These are phyloP conservation scores for Sterna hirundo DNA, from an alignment of 2,113 vertebrate species.

Conservation along the genomic window DNA sequence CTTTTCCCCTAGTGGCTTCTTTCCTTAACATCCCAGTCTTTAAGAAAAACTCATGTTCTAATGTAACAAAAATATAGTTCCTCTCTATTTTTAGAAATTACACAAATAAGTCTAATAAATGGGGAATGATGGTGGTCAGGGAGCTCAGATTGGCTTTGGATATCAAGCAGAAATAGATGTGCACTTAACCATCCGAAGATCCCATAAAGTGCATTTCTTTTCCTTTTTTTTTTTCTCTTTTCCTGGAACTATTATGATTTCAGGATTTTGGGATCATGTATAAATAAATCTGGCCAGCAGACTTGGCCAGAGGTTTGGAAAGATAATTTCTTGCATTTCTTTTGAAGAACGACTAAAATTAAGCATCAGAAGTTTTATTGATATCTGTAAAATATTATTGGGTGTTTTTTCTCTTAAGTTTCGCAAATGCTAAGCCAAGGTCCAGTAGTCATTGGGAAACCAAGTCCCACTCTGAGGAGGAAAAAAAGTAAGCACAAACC, in stretches of 20 bases:
- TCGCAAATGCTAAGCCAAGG: background rate
- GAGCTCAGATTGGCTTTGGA: slow-evolving; percentile 8
- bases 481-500: background rate
- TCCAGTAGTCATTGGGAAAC: background rate
- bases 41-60: slow-evolving; percentile 16
- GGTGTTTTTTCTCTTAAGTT: background rate
- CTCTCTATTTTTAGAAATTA: slow-evolving; percentile 37
- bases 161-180: slow-evolving; percentile 41
- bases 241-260: slow-evolving; percentile 53
- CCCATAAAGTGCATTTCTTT: slow-evolving; percentile 14
- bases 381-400: background rate
- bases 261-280: slow-evolving; percentile 49
- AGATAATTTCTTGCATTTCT: background rate
- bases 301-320: slow-evolving; percentile 41
- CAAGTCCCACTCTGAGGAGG: background rate
- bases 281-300: slow-evolving; percentile 48
- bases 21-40: slow-evolving; percentile 36
- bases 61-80: slow-evolving; percentile 38
- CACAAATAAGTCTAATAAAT: slow-evolving; percentile 39
- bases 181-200: background rate
- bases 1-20: slow-evolving; percentile 45
- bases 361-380: background rate
- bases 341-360: slow-evolving; percentile 8
- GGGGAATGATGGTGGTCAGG: slow-evolving; percentile 17
- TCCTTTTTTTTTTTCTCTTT: slow-evolving; percentile 26